A percentile compares a stretch with the other conserved stretches of the same genome.
Conservation (phyloP, 2,797 vertebrate species). For the Acanthurus leucopareius region DNA sequence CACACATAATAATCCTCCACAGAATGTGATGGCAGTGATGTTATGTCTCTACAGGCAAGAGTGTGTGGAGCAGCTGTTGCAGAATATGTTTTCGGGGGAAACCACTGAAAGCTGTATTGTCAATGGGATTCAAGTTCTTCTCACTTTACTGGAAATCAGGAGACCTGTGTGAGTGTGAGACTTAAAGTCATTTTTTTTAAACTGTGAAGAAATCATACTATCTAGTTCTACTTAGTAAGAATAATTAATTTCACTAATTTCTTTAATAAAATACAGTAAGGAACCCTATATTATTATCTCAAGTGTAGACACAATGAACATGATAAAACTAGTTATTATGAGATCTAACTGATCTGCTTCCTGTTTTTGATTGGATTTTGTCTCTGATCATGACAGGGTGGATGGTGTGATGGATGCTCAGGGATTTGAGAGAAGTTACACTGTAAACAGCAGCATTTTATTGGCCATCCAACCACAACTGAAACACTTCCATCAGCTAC, state of each 20-base stretch:
- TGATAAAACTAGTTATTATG: slow-evolving; percentile 11
- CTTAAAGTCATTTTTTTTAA: neutral
- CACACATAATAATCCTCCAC: neutral
- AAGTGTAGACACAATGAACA: too few species aligned
- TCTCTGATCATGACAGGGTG: slow-evolving; percentile 82
- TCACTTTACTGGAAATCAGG: slow-evolving; percentile 94
- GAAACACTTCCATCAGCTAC: slow-evolving; percentile 96
- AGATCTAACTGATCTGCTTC: neutral
- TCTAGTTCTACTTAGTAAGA: neutral
- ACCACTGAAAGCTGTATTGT: slow-evolving; percentile 92
- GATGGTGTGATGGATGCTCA: slow-evolving; percentile 96
- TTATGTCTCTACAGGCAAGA: slow-evolving; percentile 88
- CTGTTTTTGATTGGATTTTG: slow-evolving; percentile 26
- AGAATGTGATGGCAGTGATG: neutral
- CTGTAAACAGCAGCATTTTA: slow-evolving; percentile 92
- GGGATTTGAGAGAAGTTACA: slow-evolving; percentile 93
- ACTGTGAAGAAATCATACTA: neutral
- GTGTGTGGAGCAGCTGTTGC: slow-evolving; percentile 94
- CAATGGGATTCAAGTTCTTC: slow-evolving; percentile 94
- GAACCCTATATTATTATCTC: too few species aligned
- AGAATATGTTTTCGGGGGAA: slow-evolving; percentile 95
- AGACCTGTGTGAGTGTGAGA: slow-evolving; percentile 90
- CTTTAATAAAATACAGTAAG: too few species aligned
- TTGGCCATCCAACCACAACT: slow-evolving; percentile 92
- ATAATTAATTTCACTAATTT: neutral